Percentiles rank a stretch among this genome's conserved stretches.
phyloP scores from a whole-genome alignment of 2,113 vertebrate species.

The Pachypanchax playfairii region DNA sequence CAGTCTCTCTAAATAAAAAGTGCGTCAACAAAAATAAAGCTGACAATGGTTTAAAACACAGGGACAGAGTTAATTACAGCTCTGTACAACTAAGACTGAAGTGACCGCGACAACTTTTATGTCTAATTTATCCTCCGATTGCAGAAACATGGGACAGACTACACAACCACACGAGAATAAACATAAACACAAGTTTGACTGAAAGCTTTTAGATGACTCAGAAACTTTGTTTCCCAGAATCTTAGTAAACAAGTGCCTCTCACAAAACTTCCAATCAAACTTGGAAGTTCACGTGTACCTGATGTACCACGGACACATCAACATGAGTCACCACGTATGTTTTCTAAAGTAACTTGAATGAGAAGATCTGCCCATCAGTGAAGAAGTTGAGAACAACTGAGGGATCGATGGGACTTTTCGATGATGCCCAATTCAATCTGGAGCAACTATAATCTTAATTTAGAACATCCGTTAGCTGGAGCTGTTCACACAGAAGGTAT shows the following conservation, averaged over 20 bases:
- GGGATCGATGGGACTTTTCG: neutral
- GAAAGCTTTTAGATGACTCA: neutral
- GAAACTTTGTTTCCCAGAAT: neutral
- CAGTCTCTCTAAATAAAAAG: constrained; percentile 2
- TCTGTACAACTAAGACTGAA: neutral
- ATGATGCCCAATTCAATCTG: neutral
- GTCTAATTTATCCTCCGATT: constrained; percentile 5
- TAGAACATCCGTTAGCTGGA: too few species aligned
- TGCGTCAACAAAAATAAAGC: neutral
- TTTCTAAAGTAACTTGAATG: too few species aligned
- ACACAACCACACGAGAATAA: neutral
- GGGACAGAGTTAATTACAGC: neutral
- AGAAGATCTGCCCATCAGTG: too few species aligned
- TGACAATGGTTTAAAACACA: neutral
- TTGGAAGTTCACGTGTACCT: too few species aligned
- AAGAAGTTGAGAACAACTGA: neutral
- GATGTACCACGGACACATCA: too few species aligned
- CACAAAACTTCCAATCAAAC: neutral
- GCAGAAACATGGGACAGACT: neutral
- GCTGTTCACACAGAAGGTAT: too few species aligned
- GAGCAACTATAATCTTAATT: neutral
- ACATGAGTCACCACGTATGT: too few species aligned
- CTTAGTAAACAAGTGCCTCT: neutral
- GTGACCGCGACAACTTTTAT: neutral
- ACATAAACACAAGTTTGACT: neutral